Conservation (phyloP, 2,888 invertebrate species). For the Eudasyphora cyanicolor region DNA sequence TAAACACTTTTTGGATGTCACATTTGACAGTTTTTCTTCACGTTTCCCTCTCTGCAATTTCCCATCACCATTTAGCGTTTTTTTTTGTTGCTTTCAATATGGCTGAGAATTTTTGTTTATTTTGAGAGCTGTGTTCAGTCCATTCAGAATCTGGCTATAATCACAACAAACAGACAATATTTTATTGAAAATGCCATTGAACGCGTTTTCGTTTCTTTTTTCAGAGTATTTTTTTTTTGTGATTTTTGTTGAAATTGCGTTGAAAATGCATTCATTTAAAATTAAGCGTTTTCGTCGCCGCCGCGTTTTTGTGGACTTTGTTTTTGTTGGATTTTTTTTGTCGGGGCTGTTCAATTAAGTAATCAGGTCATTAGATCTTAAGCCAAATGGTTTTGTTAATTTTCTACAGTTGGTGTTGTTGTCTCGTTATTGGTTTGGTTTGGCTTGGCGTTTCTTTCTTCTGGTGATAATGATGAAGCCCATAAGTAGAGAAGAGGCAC, state of each 20-base stretch:
- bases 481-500: slow-evolving; percentile 50
- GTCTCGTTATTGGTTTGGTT: background rate
- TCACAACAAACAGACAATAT: slow-evolving; percentile 4
- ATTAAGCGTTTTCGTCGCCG: slow-evolving; percentile 24
- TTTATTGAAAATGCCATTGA: slow-evolving; percentile 23
- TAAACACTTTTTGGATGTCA: background rate
- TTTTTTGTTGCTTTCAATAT: too few species aligned
- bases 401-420: slow-evolving; percentile 62
- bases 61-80: background rate
- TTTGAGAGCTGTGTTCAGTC: background rate
- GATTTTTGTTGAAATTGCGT: slow-evolving; percentile 37
- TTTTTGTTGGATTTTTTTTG: slow-evolving; percentile 55
- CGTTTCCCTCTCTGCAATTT: background rate
- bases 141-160: background rate
- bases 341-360: slow-evolving; percentile 71
- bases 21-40: background rate
- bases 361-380: slow-evolving; percentile 74
- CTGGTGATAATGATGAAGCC: slow-evolving; percentile 60
- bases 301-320: slow-evolving; percentile 32
- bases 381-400: slow-evolving; percentile 71
- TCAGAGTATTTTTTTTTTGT: slow-evolving; percentile 30
- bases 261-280: slow-evolving; percentile 28
- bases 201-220: slow-evolving; percentile 1
- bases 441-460: background rate
- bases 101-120: background rate